Conservation (phyloP, 2,113 vertebrate species). For the Symphodus melops region DNA sequence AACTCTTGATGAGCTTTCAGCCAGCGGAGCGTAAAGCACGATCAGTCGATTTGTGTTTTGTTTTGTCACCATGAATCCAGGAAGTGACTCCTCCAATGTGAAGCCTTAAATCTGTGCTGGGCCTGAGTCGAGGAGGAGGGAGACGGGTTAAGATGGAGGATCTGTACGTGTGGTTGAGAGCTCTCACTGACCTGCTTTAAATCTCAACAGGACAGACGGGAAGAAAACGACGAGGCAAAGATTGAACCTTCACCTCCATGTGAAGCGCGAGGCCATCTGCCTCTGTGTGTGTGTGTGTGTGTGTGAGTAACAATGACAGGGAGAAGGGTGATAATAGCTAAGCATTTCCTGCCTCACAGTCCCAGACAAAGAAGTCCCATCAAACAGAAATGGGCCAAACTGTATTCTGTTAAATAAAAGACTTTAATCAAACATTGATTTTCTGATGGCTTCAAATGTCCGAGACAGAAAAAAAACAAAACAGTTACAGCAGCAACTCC, state of each 20-base stretch:
- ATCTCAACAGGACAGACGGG: conserved; percentile 64
- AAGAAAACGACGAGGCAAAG: conserved; percentile 54
- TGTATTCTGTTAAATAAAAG: conserved; percentile 26
- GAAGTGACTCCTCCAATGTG: conserved; percentile 44
- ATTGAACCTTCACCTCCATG: conserved; percentile 63
- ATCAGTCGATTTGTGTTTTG: not conserved
- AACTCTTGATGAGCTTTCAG: conserved; percentile 16
- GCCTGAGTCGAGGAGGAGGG: not conserved
- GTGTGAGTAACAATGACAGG: not conserved
- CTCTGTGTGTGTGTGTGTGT: conserved; percentile 21
- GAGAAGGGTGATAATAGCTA: conserved; percentile 45
- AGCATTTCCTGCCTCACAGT: conserved; percentile 58
- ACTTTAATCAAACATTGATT: too few relatives aligned
- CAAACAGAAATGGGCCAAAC: conserved; percentile 28
- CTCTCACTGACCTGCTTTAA: conserved; percentile 58
- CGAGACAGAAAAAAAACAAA: too few relatives aligned
- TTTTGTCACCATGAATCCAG: conserved; percentile 47
- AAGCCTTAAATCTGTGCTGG: conserved; percentile 38
- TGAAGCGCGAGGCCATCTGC: conserved; percentile 55
- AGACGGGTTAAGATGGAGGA: conserved; percentile 1
- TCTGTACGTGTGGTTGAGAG: conserved; percentile 36
- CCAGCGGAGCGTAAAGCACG: not conserved
- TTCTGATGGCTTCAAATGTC: too few relatives aligned
- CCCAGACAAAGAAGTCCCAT: not conserved
- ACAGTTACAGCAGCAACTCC: too few relatives aligned